A percentile compares a stretch with the other conserved stretches of the same genome.
phyloP scores from a whole-genome alignment of 2,113 vertebrate species.

The Ploceus nigricollis region DNA sequence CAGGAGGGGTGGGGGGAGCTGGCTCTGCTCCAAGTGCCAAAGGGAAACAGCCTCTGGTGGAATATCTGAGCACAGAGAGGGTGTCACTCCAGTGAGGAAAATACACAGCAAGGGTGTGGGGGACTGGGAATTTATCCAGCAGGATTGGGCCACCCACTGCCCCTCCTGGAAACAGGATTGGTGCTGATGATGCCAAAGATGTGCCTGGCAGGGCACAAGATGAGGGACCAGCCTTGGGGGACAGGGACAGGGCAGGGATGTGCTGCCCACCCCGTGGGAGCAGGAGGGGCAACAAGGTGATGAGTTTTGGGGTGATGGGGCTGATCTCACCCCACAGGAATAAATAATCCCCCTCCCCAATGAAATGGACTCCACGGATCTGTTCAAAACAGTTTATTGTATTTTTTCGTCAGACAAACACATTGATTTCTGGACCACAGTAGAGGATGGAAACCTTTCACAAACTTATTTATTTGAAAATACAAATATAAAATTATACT shows the following conservation, averaged over 20 bases:
- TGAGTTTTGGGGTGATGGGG: not conserved
- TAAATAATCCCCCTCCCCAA: accelerated
- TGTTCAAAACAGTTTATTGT: constrained; percentile 97
- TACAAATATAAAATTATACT: constrained; percentile 99
- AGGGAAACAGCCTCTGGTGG: not conserved
- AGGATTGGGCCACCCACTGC: accelerated
- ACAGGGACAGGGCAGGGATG: not conserved
- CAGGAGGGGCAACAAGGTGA: not conserved
- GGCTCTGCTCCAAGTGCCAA: not conserved
- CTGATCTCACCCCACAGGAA: not conserved
- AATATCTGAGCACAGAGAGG: accelerated
- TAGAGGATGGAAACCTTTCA: constrained; percentile 99
- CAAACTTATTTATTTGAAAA: constrained; percentile 99
- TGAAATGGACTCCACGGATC: constrained; percentile 31
- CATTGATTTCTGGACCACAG: constrained; percentile 99
- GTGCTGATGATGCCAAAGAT: not conserved
- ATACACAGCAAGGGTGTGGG: accelerated
- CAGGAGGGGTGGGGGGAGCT: accelerated
- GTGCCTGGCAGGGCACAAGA: not conserved
- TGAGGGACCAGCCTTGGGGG: accelerated
- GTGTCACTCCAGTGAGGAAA: not conserved
- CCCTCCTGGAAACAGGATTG: not conserved
- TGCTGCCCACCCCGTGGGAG: not conserved
- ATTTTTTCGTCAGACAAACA: constrained; percentile 95
- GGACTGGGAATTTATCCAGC: not conserved